Base-by-base conservation (phyloP, 2,888 invertebrate species). In the Tachystola acroxantha region DNA sequence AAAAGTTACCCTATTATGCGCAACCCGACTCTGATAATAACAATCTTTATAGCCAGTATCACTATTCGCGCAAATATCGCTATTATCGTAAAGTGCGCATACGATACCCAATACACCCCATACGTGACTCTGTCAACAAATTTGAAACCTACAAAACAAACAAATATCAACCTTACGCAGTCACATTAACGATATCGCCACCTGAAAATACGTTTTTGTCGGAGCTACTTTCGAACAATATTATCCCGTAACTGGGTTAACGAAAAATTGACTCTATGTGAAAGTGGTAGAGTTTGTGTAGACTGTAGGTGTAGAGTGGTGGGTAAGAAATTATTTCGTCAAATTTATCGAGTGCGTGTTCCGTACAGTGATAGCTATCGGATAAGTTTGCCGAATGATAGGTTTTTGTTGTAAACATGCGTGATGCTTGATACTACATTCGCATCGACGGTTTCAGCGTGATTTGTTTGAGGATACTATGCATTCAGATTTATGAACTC, bases 311-410 rank as follows among this genome's bases (percentile, higher is more conserved):
- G 28, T 28, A 16, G 16, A 12, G 3, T 12, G 9, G 7, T 24
- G 5, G n/a, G 10, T 10, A 46, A 36, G 44, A 46, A 51, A 57
- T 57, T 57, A 57, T 57, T 20, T 57, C 53, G 50, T 49, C 45
- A 48, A 53, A 54, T 54, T 57, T 57, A 57, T 56, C 46, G 50
- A 46, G 48, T 45, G 50, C 50, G 50, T 42, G 44, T 46, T 43
- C 26, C 10, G 16, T 26, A 34, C 34, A 30, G 9, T n/a, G 16
- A 16, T 16, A 16, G 16, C 16, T 16, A 16, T 16, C 16, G 16
- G 16, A 16, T 16, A 16, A 16, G 32, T 49, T 49, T 46, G 39
- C 32, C 39, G 7, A 13, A 5, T 16, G 14, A 30, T 30, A 16
- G 30, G n/a, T n/a, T 24, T 16, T 16, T 16, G 16, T 16, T 16